Percentiles rank a stretch among this genome's conserved stretches.
Conservation (phyloP, 1,140 invertebrate genomes). For the Drosophila asahinai region DNA sequence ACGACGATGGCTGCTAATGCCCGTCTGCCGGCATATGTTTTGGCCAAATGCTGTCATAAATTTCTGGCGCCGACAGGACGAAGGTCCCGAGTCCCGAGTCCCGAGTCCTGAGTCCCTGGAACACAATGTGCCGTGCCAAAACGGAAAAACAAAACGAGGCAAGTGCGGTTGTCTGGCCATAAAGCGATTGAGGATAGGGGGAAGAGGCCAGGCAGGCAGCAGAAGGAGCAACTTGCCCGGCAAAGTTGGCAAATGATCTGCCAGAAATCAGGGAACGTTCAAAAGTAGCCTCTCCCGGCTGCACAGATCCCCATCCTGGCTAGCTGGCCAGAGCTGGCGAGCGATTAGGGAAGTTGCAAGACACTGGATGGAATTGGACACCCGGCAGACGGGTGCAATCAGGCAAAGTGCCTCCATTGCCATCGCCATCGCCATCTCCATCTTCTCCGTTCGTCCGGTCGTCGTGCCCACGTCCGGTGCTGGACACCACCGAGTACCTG, state of each 20-base stretch:
- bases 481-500: slow-evolving; percentile 64
- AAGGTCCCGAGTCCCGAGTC: slow-evolving; percentile 35
- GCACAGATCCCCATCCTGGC: slow-evolving; percentile 5
- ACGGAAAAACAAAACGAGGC: slow-evolving; percentile 60
- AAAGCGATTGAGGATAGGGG: not conserved
- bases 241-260: slow-evolving; percentile 81
- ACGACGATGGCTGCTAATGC: slow-evolving; percentile 76
- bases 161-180: slow-evolving; percentile 60
- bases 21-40: slow-evolving; percentile 79
- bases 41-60: slow-evolving; percentile 81
- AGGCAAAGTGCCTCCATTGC: slow-evolving; percentile 74
- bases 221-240: slow-evolving; percentile 22
- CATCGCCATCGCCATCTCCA: slow-evolving; percentile 27
- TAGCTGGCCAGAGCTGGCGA: slow-evolving; percentile 8
- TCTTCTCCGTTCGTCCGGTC: not conserved
- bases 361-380: slow-evolving; percentile 45
- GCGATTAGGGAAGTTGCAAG: slow-evolving; percentile 69
- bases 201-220: not conserved
- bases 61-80: slow-evolving; percentile 58
- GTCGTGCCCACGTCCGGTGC: slow-evolving; percentile 36
- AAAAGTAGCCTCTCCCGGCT: slow-evolving; percentile 51
- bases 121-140: slow-evolving; percentile 73
- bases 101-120: slow-evolving; percentile 55
- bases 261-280: slow-evolving; percentile 75
- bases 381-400: slow-evolving; percentile 73